These are phyloP conservation scores for Helicolenus hilgendorfi DNA, from an alignment of 2,797 vertebrate genomes.

Conservation along the genomic window DNA sequence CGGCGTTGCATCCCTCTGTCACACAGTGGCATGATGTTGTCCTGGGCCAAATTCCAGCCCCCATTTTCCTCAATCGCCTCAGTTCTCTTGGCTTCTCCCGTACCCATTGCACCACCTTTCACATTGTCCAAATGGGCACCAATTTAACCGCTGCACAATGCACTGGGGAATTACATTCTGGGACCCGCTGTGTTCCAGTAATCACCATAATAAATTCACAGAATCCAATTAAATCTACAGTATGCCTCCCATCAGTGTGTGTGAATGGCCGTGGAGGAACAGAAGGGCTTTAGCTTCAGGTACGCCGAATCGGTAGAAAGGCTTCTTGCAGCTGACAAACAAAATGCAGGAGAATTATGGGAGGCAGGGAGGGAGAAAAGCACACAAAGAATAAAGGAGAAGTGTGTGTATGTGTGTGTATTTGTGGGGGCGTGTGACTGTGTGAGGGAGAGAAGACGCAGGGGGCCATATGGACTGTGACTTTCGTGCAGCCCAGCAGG, in stretches of 20 bases:
- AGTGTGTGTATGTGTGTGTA: background rate
- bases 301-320: constrained; percentile 2
- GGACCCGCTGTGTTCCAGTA: constrained; percentile 16
- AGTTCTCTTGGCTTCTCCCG: background rate
- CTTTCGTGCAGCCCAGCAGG: constrained; percentile 45
- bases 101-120: constrained; percentile 18
- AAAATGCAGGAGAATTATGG: background rate
- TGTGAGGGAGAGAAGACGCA: constrained; percentile 16
- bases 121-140: constrained; percentile 39
- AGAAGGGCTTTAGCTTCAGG: background rate
- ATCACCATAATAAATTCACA: constrained; percentile 47
- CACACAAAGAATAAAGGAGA: background rate
- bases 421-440: background rate
- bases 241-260: constrained; percentile 1
- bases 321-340: constrained; percentile 1
- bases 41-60: constrained; percentile 36
- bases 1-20: constrained; percentile 20
- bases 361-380: background rate
- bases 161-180: constrained; percentile 29
- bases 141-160: constrained; percentile 35
- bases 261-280: background rate
- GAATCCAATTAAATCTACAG: constrained; percentile 49
- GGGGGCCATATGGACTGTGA: constrained; percentile 58
- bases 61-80: constrained; percentile 2
- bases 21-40: background rate